phyloP scores from a whole-genome alignment of 2,113 vertebrate species.

The Rhynchomys soricoides region DNA sequence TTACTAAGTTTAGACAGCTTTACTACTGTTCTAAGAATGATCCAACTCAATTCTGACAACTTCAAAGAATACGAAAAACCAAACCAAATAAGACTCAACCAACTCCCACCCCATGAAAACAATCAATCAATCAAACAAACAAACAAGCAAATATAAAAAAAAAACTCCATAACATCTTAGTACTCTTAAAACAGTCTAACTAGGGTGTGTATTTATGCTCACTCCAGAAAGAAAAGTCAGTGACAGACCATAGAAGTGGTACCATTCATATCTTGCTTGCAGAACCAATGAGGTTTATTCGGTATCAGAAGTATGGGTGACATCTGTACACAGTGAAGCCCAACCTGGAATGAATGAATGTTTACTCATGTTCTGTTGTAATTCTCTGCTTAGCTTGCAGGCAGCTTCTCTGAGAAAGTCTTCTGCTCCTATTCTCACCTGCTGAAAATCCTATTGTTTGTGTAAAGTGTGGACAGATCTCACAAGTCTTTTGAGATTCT shows the following conservation, averaged over 20 bases:
- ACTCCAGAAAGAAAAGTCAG: neutral
- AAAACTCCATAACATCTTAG: neutral
- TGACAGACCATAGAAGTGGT: too few species aligned
- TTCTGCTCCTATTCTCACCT: too few species aligned
- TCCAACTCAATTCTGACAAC: conserved; percentile 8
- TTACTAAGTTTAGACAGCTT: neutral
- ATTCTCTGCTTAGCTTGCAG: neutral
- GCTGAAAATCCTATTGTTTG: neutral
- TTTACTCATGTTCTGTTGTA: neutral
- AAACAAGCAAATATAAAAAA: neutral
- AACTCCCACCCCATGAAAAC: neutral
- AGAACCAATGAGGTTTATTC: neutral
- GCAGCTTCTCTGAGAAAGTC: too few species aligned
- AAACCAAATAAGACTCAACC: neutral
- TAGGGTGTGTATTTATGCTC: neutral
- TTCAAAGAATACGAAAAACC: neutral
- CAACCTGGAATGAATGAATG: too few species aligned
- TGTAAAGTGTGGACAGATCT: neutral
- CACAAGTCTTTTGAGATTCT: neutral
- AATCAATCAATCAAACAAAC: neutral
- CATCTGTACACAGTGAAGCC: neutral
- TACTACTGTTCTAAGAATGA: neutral
- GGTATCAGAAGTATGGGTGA: too few species aligned
- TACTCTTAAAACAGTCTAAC: neutral
- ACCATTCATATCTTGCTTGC: too few species aligned